phyloP scores from a whole-genome alignment of 2,888 invertebrate species.

The Drosophila emarginata region DNA sequence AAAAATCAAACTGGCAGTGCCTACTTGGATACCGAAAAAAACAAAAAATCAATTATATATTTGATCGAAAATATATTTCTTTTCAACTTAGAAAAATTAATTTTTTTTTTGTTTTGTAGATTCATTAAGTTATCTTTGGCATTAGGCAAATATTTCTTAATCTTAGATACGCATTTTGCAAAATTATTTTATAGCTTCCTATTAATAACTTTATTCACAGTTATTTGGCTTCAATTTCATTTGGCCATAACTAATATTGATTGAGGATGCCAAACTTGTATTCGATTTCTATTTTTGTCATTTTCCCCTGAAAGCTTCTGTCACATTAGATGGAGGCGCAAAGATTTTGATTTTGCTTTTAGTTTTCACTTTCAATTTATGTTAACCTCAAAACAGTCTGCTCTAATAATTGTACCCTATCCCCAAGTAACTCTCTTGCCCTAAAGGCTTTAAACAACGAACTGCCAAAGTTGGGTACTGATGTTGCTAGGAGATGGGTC shows the following conservation, averaged over 20 bases:
- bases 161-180: no score
- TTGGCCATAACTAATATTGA: background rate
- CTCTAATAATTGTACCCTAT: background rate
- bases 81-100: no score
- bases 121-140: no score
- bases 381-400: slow-evolving; percentile 1
- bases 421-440: background rate
- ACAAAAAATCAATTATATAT: no score
- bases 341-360: background rate
- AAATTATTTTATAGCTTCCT: no score
- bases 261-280: slow-evolving; percentile 3
- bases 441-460: background rate
- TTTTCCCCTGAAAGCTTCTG: slow-evolving; percentile 1
- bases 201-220: no score
- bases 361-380: slow-evolving; percentile 5
- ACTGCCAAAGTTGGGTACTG: background rate
- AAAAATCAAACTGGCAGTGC: no score
- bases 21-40: no score
- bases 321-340: slow-evolving; percentile 3
- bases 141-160: no score
- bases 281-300: background rate
- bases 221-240: background rate
- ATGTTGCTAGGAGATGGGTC: slow-evolving; percentile 1
- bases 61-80: no score
- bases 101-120: no score